Conservation (phyloP, 2,113 vertebrate species). For the Labrus mixtus region DNA sequence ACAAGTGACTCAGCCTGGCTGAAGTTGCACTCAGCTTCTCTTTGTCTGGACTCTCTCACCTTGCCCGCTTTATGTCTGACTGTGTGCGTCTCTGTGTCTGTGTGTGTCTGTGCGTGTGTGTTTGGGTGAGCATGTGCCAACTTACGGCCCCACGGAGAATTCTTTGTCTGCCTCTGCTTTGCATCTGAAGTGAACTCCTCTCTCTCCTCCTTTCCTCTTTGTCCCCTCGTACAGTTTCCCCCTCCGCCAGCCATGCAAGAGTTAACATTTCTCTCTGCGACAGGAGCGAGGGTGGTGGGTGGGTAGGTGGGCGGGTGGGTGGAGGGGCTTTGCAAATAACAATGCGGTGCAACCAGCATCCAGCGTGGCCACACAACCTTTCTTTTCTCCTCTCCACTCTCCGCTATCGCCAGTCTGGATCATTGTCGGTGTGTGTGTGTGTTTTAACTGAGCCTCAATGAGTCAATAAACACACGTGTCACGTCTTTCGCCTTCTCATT, state of each 20-base stretch:
- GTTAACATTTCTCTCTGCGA: conserved; percentile 77
- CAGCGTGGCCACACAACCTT: conserved; percentile 59
- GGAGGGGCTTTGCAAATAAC: conserved; percentile 78
- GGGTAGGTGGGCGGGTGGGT: conserved; percentile 54
- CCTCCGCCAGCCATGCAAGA: conserved; percentile 69
- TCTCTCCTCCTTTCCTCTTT: conserved; percentile 52
- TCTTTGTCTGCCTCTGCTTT: conserved; percentile 28
- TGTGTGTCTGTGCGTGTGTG: not conserved
- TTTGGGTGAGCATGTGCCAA: conserved; percentile 21
- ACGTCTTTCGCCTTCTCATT: not conserved
- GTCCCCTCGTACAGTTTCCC: conserved; percentile 53
- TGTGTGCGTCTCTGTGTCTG: conserved; percentile 1
- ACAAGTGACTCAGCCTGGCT: conserved; percentile 51
- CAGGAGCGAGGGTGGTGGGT: conserved; percentile 67
- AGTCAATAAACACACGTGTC: conserved; percentile 20
- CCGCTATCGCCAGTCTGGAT: conserved; percentile 44
- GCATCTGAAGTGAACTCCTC: conserved; percentile 23
- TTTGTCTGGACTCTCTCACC: conserved; percentile 60
- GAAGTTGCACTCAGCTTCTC: conserved; percentile 40
- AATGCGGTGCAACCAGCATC: conserved; percentile 70
- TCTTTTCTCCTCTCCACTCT: conserved; percentile 28
- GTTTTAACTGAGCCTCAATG: conserved; percentile 24
- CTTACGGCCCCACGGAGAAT: conserved; percentile 24
- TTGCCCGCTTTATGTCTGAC: conserved; percentile 55
- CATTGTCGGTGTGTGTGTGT: not conserved